Base-by-base conservation (phyloP, 2,797 vertebrate species). In the Perodicticus potto region DNA sequence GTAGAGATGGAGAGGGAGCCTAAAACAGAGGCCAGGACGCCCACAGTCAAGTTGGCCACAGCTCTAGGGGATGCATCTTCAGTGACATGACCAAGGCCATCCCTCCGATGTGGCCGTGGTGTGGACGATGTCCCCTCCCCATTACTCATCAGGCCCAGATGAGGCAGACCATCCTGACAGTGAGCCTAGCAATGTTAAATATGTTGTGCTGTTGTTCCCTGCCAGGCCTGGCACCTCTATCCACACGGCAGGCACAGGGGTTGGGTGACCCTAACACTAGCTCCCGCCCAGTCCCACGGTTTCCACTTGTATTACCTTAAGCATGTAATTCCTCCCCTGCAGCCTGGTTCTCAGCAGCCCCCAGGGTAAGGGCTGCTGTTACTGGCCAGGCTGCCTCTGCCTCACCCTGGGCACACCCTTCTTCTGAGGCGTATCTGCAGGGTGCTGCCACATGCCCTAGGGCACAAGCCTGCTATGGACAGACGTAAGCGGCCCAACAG, bases 91-190 rank as follows among this genome's bases (percentile, higher is more conserved):
- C 37, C 76, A 23, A 4, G 1, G n/a, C 12, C 8, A 22, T 53
- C 25, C 20, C 8, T 5, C 14, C 0, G 0, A n/a, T 0, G 0
- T 2, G 10, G 34, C 43, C 1, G 12, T 9, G 37, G 72, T 8
- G 10, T 25, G 72, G 29, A 10, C 3, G 2, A 4, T 2, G 19
- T 63, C 40, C 22, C 12, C 12, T 5, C 3, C 3, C 1, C 65
- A 17, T 1, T 2, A 9, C 45, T 65, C 10, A 5, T 22, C 67
- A 1, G 0, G 1, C 8, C 19, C 7, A 27, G 6, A 1, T 1
- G 0, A n/a, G n/a, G 81, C 11, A 34, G 40, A 5, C 9, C 2
- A 0, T 23, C 11, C 87, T 5, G 17, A 37, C 0, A 2, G 76
- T 20, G 4, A 14, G 27, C 45, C 43, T 1, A 7, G 22, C 19